Percentiles rank a stretch among this genome's conserved stretches.
Conservation (phyloP, 2,113 vertebrate species). For the Ceratotherium simum region DNA sequence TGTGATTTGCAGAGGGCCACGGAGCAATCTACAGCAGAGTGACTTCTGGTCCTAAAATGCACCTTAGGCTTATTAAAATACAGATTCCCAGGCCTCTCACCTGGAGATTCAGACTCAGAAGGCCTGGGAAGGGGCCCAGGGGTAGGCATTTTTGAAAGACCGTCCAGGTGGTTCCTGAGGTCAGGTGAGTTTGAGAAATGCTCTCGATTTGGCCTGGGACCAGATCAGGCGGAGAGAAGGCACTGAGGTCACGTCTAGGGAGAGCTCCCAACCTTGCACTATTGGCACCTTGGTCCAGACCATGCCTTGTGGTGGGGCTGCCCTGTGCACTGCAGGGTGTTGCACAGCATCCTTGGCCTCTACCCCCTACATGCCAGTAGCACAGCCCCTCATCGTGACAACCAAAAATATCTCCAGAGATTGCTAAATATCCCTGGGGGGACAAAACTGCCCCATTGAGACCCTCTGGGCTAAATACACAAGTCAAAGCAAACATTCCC, state of each 20-base stretch:
- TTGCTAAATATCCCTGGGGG: background rate
- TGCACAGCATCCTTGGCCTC: background rate
- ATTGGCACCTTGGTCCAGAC: background rate
- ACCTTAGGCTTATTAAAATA: background rate
- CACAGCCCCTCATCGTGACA: background rate
- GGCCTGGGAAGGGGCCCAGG: background rate
- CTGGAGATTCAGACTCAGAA: background rate
- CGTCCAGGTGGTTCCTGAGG: background rate
- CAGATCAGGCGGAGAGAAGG: background rate
- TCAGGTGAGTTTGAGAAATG: background rate
- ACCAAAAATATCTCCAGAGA: background rate
- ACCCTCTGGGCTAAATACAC: background rate
- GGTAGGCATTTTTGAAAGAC: background rate
- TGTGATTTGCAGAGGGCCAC: background rate
- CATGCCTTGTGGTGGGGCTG: background rate
- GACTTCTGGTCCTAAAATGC: background rate
- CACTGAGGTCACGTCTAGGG: background rate
- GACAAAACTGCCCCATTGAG: background rate
- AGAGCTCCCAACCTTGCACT: rapidly evolving
- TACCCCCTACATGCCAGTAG: background rate
- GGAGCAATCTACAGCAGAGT: background rate
- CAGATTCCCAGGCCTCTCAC: background rate
- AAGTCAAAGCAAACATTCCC: background rate
- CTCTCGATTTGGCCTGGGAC: background rate
- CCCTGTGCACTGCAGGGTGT: background rate